A percentile compares a stretch with the other conserved stretches of the same genome.
These are phyloP conservation scores for Mallotus villosus DNA, from an alignment of 2,797 vertebrate species.

Conservation along the genomic window DNA sequence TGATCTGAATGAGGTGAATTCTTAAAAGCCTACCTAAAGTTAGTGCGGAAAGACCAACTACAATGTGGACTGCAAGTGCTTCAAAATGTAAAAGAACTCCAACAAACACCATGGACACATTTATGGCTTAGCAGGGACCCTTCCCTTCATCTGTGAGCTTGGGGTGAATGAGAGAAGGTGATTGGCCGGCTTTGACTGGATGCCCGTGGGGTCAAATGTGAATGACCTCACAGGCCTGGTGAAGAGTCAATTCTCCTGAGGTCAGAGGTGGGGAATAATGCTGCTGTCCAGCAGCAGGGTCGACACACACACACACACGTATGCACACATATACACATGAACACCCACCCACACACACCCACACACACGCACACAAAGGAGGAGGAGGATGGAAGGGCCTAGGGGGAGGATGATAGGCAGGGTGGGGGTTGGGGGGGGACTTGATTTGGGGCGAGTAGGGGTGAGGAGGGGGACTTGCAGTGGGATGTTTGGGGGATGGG, in stretches of 20 bases:
- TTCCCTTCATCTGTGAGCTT: conserved; percentile 5
- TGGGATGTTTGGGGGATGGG: conserved; percentile 22
- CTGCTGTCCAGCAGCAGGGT: conserved; percentile 40
- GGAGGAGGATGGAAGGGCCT: conserved; percentile 50
- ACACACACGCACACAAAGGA: conserved; percentile 11
- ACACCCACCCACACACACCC: no score
- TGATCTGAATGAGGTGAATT: no score
- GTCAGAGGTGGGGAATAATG: conserved; percentile 65
- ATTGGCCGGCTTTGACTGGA: conserved; percentile 68
- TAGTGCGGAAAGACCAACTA: no score
- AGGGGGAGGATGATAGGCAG: conserved; percentile 58
- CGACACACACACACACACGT: conserved; percentile 8
- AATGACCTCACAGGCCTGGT: conserved; percentile 66
- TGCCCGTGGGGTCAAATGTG: conserved; percentile 60
- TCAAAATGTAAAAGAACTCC: no score
- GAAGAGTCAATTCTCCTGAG: conserved; percentile 73
- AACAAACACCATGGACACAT: no score
- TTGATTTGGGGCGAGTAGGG: conserved; percentile 12
- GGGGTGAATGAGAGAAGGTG: conserved; percentile 37
- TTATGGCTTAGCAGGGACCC: not conserved
- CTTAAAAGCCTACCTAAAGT: no score
- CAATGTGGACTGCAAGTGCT: no score
- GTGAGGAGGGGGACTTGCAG: conserved; percentile 24
- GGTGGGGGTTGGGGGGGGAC: conserved; percentile 32
- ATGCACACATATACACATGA: conserved; percentile 9